Base-by-base conservation (phyloP, 2,888 invertebrate species). In the Cantharis flavilabris region DNA sequence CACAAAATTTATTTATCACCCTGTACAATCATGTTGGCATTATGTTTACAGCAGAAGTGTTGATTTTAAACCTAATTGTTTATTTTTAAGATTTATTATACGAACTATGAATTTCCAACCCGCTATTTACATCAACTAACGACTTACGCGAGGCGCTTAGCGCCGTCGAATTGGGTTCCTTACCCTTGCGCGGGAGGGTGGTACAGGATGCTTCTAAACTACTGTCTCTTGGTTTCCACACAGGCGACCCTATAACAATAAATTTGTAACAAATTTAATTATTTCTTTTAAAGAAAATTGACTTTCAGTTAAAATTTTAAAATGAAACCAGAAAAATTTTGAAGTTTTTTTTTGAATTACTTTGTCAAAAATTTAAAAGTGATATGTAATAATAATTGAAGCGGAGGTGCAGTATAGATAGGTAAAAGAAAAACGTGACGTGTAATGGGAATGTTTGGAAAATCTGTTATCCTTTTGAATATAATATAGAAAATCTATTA, bases 151-250 rank as follows among this genome's bases (percentile, higher is more conserved):
- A 91, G 84, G 90, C 90, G 88, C 90, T 90, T 86, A 91, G 89
- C 83, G 88, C 87, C 84, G 89, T 88, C 82, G 82, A 80, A 85
- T 87, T 87, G 87, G 90, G 89, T 83, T 90, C 90, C 87, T 90
- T 90, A 88, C 90, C 91, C 89, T 92, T 92, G 85, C 92, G 90
- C 85, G 92, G 92, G 87, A 92, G 90, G 77, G 92, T 92, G 86
- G 88, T 87, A 84, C 87, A 87, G 84, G 91, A 90, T 84, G 92
- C 90, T 89, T 92, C 92, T 86, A 91, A 89, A 86, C 90, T 90
- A 88, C 88, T 92, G 92, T 97, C 97, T 91, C 97, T 94, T 91
- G 97, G 97, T 93, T 98, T 98, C 98, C 98, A 98, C 91, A 98
- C 96, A 90, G 98, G 98, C 90, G 98, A 98, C 91, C 97, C 97